These are phyloP conservation scores for Ailurus styani DNA, from an alignment of 2,113 vertebrate species.

Conservation along the genomic window DNA sequence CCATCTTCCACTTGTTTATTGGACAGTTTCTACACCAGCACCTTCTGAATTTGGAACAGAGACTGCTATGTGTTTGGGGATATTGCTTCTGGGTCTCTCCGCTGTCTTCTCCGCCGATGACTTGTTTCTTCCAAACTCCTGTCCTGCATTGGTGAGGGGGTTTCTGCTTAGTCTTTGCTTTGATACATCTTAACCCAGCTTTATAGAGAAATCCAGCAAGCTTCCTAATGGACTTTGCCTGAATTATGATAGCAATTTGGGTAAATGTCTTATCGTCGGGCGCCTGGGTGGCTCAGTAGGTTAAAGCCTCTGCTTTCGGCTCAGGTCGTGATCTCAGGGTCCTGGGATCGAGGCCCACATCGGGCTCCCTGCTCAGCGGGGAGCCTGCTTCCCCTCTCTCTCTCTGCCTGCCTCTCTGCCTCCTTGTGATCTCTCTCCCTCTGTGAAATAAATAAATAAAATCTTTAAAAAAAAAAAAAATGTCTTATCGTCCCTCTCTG, in stretches of 20 bases:
- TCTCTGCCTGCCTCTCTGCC: too few species aligned
- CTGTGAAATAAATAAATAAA: too few species aligned
- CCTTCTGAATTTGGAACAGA: neutral
- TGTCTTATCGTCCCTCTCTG: slow-evolving; percentile 49
- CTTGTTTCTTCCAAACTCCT: neutral
- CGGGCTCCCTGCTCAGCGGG: too few species aligned
- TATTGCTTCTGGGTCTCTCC: neutral
- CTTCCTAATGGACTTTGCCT: slow-evolving; percentile 54
- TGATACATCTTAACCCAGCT: slow-evolving; percentile 25
- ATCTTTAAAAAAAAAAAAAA: too few species aligned
- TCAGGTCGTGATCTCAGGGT: too few species aligned
- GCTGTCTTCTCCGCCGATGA: neutral
- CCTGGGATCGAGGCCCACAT: too few species aligned
- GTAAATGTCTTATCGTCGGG: slow-evolving; percentile 58
- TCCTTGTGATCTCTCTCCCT: too few species aligned
- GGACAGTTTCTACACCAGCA: neutral
- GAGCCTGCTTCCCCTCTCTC: too few species aligned
- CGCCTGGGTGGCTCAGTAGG: too few species aligned
- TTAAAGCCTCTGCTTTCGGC: too few species aligned
- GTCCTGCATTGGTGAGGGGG: neutral
- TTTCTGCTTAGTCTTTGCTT: slow-evolving; percentile 13
- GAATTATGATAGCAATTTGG: slow-evolving; percentile 72
- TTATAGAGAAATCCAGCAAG: slow-evolving; percentile 7
- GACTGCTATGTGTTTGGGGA: neutral
- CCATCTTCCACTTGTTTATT: neutral